phyloP scores from a whole-genome alignment of 2,113 vertebrate species.

The Cinclus cinclus region DNA sequence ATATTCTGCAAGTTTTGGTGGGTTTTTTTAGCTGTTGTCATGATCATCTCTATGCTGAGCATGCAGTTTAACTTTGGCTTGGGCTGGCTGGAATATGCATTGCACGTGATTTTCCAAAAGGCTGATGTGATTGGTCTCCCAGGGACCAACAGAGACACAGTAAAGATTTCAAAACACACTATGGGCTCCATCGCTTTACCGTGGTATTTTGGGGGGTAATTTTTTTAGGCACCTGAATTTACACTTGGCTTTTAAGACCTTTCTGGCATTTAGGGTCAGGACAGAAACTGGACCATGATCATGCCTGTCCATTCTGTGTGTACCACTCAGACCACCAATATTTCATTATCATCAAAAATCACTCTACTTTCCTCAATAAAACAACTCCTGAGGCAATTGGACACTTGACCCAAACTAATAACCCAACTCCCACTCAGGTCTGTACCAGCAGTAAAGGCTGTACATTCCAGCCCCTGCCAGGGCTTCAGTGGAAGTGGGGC shows the following conservation, averaged over 20 bases:
- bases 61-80: not conserved
- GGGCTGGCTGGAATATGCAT: not conserved
- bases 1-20: not conserved
- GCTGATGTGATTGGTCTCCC: accelerated
- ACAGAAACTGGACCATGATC: accelerated
- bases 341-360: not conserved
- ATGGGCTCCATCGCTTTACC: not conserved
- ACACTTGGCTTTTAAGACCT: not conserved
- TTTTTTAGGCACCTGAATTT: not conserved
- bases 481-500: not conserved
- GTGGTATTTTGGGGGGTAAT: accelerated
- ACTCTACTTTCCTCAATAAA: not conserved
- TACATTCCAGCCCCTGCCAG: not conserved
- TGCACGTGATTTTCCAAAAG: not conserved
- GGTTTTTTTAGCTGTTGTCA: not conserved
- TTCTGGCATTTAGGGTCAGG: not conserved
- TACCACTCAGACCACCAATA: not conserved
- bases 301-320: accelerated
- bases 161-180: not conserved
- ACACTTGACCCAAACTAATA: not conserved
- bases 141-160: not conserved
- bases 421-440: not conserved
- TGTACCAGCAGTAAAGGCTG: not conserved
- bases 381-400: accelerated
- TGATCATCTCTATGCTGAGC: not conserved